Evolutionary conservation across 2,797 vertebrate genomes (phyloP).

Genomic region (Anisognathus igniventris): DNA sequence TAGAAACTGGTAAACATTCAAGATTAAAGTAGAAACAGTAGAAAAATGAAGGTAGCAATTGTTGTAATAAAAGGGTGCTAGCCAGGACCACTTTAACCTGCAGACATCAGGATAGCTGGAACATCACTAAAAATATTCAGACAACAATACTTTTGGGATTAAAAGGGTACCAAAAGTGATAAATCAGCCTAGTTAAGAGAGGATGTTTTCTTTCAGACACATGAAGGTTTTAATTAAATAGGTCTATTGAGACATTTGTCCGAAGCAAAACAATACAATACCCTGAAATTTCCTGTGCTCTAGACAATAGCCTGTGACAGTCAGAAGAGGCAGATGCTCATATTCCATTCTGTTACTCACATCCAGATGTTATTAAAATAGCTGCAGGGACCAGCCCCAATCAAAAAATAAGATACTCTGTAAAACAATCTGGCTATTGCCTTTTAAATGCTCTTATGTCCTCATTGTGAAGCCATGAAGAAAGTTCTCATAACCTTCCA

Average conservation of each 20-base stretch:
- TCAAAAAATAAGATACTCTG: neutral
- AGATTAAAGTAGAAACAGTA: constrained; percentile 52
- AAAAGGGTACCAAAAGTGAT: constrained; percentile 4
- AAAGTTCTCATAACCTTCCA: neutral
- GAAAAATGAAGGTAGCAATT: constrained; percentile 38
- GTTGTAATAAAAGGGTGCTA: neutral
- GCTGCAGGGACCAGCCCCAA: constrained; percentile 56
- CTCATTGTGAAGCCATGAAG: neutral
- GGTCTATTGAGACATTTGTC: constrained; percentile 39
- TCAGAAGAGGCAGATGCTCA: constrained; percentile 31
- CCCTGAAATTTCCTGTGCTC: constrained; percentile 12
- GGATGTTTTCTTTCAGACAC: constrained; percentile 16
- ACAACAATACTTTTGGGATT: neutral
- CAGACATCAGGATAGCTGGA: neutral
- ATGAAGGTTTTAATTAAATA: constrained; percentile 30
- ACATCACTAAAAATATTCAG: neutral
- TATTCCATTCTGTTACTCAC: neutral
- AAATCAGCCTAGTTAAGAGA: neutral
- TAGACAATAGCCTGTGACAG: constrained; percentile 3
- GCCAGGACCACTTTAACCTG: neutral
- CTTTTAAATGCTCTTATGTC: neutral
- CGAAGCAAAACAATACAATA: constrained; percentile 12
- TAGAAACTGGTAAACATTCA: constrained; percentile 27
- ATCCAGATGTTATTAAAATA: constrained; percentile 42
- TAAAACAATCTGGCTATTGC: neutral